A percentile compares a stretch with the other conserved stretches of the same genome.
These are phyloP conservation scores for Eilema griseolum DNA, from an alignment of 2,888 invertebrate genomes.

Conservation along the genomic window DNA sequence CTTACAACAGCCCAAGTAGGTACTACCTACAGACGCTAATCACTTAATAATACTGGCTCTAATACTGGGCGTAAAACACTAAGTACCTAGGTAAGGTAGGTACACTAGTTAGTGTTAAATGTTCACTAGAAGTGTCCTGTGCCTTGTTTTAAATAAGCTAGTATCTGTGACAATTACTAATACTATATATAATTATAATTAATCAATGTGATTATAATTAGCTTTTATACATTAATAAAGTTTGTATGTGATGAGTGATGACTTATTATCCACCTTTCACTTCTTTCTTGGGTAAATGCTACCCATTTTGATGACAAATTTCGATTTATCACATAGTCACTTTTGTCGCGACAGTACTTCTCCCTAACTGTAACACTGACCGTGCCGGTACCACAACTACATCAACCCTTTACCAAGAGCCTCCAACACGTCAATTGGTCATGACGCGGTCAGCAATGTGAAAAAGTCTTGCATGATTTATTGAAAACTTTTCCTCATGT, in stretches of 20 bases:
- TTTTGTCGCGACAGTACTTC: constrained; percentile 46
- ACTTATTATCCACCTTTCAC: not conserved
- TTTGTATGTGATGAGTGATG: not conserved
- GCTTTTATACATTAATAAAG: constrained; percentile 1
- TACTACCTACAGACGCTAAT: not conserved
- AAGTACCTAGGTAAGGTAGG: no score
- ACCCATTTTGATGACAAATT: no score
- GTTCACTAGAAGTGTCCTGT: not conserved
- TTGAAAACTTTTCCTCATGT: no score
- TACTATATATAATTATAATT: no score
- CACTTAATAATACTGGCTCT: not conserved
- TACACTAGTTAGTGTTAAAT: not conserved
- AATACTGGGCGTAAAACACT: constrained; percentile 5
- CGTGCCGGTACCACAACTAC: constrained; percentile 53
- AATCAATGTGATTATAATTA: not conserved
- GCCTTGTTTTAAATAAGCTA: not conserved
- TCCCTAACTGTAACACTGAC: constrained; percentile 53
- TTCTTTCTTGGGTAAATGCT: no score
- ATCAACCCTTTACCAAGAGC: constrained; percentile 67
- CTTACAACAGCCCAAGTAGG: no score
- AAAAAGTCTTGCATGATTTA: constrained; percentile 70
- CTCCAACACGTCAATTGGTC: constrained; percentile 64
- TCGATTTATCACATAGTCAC: constrained; percentile 28
- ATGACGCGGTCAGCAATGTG: constrained; percentile 63
- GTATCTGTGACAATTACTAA: not conserved